phyloP scores from a whole-genome alignment of 2,888 invertebrate genomes.

The Yponomeuta plumbellus region DNA sequence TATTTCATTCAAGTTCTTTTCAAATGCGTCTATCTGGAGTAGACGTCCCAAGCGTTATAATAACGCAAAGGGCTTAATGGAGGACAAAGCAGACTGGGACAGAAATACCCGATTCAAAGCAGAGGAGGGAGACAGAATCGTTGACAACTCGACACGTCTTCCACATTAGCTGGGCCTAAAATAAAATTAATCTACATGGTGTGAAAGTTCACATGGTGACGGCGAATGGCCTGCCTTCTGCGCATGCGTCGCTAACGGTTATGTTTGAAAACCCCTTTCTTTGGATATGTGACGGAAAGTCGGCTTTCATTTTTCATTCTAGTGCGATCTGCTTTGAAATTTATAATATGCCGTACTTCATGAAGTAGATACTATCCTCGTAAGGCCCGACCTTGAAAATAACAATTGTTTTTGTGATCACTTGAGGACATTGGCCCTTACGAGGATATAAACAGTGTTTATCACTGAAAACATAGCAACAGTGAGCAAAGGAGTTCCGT shows the following conservation, averaged over 20 bases:
- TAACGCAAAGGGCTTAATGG: constrained; percentile 51
- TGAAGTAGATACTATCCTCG: too few relatives aligned
- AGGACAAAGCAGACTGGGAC: constrained; percentile 58
- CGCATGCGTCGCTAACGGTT: constrained; percentile 36
- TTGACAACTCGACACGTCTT: constrained; percentile 42
- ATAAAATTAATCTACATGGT: constrained; percentile 65
- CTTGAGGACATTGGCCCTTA: too few relatives aligned
- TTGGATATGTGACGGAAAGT: not conserved
- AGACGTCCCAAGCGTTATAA: constrained; percentile 43
- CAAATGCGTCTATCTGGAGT: not conserved
- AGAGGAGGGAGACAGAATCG: constrained; percentile 46
- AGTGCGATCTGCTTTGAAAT: not conserved
- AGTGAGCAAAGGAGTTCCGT: too few relatives aligned
- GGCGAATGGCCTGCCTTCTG: constrained; percentile 40
- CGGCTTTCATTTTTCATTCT: not conserved
- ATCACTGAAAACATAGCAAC: too few relatives aligned
- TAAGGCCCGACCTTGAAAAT: too few relatives aligned
- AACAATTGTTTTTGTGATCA: too few relatives aligned
- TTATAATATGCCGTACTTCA: too few relatives aligned
- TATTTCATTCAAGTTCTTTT: too few relatives aligned
- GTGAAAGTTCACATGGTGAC: constrained; percentile 64
- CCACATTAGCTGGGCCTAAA: constrained; percentile 56
- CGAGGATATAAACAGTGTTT: too few relatives aligned
- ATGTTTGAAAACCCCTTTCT: not conserved
- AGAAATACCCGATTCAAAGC: constrained; percentile 56